Base-by-base conservation (phyloP, 1,140 invertebrate genomes). In the Cydia pomonella region DNA sequence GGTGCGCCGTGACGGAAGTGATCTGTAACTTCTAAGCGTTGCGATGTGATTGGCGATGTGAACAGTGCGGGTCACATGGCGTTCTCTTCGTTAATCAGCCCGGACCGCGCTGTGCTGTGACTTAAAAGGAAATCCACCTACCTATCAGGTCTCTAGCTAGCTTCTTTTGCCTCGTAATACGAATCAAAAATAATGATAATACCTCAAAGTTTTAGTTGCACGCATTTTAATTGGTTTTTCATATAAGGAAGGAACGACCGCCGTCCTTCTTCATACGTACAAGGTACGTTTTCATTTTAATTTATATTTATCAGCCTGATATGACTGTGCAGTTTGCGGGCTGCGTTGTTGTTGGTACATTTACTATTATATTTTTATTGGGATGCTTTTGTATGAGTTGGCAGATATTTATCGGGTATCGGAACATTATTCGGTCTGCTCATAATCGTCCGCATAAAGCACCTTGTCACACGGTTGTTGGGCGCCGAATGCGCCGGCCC, bases 361-460 rank as follows among this genome's bases (percentile, higher is more conserved):
- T 87, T 84, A 86, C 84, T 89, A 88, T 88, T 88, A 90, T 87
- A 88, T 85, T 87, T 84, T 86, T 86, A 87, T 88, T 87, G 82
- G 83, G 83, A 86, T 80, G 85, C 83, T 87, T 86, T 84, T 85
- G 86, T 88, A 85, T 88, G 86, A 86, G 82, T 84, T 88, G 89
- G 90, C 91, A 92, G 91, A 92, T 92, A 92, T 92, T 92, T 92
- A 92, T 93, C 91, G 91, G 84, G 84, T 91, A 91, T 91, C 84
- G 90, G 86, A 91, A 92, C 91, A 91, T 91, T 90, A 92, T 92
- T 92, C 90, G 91, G 90, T 89, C 86, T 80, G 88, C 84, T 91
- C 89, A 91, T 92, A 92, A 92, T 90, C 89, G 87, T 89, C 86
- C 87, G 84, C 90, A 93, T 92, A 93, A 93, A 92, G 90, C 91